These are phyloP conservation scores for Alectoris magna DNA, from an alignment of 2,797 vertebrate species.

Conservation along the genomic window DNA sequence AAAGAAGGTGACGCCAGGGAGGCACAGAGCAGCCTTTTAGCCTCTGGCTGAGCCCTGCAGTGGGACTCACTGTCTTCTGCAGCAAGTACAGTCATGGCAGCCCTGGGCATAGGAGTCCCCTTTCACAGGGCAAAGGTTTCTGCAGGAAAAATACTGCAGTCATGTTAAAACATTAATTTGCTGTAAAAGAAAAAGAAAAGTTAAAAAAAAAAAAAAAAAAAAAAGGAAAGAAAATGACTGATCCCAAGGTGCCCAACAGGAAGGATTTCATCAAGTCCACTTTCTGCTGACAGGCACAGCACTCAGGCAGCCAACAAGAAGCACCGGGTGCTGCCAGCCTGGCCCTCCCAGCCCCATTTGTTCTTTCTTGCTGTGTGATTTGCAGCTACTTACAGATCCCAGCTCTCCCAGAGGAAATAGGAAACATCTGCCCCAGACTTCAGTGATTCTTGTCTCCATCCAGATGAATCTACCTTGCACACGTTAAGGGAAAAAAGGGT, in stretches of 20 bases:
- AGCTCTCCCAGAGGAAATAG: not conserved
- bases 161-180: not conserved
- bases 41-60: not conserved
- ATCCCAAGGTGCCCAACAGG: not conserved
- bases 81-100: not conserved
- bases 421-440: not conserved
- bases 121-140: not conserved
- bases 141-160: not conserved
- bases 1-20: not conserved
- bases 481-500: not conserved
- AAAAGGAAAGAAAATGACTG: not conserved
- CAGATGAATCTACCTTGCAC: not conserved
- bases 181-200: not conserved
- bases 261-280: not conserved
- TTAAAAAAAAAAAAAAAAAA: too few species aligned
- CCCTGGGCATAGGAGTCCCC: not conserved
- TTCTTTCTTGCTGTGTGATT: not conserved
- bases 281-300: not conserved
- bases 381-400: not conserved
- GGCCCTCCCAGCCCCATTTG: not conserved
- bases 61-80: not conserved
- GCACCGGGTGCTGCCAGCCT: not conserved
- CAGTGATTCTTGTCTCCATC: not conserved
- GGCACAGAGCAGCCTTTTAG: not conserved
- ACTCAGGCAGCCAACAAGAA: not conserved